These are phyloP conservation scores for Pterocles burchelli DNA, from an alignment of 2,113 vertebrate genomes.

Conservation along the genomic window DNA sequence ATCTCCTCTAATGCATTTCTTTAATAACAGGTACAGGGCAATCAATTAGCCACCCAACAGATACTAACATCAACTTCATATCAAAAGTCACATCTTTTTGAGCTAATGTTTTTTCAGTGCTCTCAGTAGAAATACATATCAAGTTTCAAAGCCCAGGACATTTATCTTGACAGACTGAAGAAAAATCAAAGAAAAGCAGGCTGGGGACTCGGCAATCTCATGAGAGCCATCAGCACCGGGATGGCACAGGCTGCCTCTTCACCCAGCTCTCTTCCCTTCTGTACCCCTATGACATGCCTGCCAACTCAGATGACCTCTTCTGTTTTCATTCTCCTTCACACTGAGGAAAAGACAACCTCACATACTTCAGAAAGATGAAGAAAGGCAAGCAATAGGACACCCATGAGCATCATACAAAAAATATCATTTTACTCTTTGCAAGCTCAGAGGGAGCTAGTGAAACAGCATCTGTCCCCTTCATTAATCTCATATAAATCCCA, in stretches of 20 bases:
- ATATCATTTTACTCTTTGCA: neutral
- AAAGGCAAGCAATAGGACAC: neutral
- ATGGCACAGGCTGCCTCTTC: neutral
- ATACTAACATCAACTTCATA: neutral
- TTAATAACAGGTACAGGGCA: neutral
- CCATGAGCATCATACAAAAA: neutral
- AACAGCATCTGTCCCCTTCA: neutral
- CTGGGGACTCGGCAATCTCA: neutral
- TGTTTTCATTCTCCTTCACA: neutral
- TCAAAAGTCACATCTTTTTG: neutral
- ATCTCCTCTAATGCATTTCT: neutral
- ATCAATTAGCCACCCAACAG: neutral
- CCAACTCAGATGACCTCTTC: neutral
- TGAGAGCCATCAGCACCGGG: neutral
- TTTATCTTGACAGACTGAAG: neutral
- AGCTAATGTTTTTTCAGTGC: neutral
- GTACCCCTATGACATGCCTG: neutral
- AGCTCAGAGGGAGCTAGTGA: neutral
- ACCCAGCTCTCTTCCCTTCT: neutral
- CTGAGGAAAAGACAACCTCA: neutral
- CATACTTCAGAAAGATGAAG: neutral
- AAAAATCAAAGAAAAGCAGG: neutral
- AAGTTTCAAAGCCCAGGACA: neutral
- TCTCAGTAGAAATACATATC: neutral
- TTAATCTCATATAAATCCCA: neutral